Base-by-base conservation (phyloP, 1,140 invertebrate genomes). In the Spodoptera litura region DNA sequence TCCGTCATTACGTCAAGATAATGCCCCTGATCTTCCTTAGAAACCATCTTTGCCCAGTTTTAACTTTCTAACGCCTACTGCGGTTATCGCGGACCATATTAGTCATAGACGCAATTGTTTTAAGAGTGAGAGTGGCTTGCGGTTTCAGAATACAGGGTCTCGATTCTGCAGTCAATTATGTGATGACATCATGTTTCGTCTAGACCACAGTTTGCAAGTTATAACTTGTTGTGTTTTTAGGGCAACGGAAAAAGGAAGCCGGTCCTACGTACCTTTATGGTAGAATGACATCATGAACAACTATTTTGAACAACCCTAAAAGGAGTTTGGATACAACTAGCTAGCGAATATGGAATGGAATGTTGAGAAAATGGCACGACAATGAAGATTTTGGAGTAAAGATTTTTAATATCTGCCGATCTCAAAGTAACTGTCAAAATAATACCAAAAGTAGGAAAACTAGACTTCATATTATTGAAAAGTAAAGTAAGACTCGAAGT, bases 61-160 rank as follows among this genome's bases (percentile, higher is more conserved):
- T 27, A 58, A 81, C 80, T 81, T 81, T 81, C 80, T 81, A 81
- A 81, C 76, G 80, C 71, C 77, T 76, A 81, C 15, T 27, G 8
- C 27, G 27, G 13, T n/a, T 11, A 25, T 38, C 4, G 25, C 52
- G 75, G 2, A 11, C 64, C 3, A 78, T 55, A 64, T 56, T 56
- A 38, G 27, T 25, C 13, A n/a, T 49, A 68, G 68, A 12, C 25
- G 9, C 31, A 13, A 56, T 49, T 49, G 52, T 49, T 25, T 27
- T 68, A 77, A 56, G 51, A 35, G 35, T 44, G 74, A 68, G 27
- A 49, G 62, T 68, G 5, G 74, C n/a, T 44, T 66, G 61, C 20
- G 51, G 62, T 20, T 27, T 59, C 27, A 13, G 64, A 72, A 15
- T 52, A 31, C 27, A 52, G 59, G 73, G 59, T 53, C 56, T 52